Evolutionary conservation across 2,888 invertebrate species (phyloP), one percentile per base, ranked within the genome.

Genomic region (Xestobium rufovillosum): DNA sequence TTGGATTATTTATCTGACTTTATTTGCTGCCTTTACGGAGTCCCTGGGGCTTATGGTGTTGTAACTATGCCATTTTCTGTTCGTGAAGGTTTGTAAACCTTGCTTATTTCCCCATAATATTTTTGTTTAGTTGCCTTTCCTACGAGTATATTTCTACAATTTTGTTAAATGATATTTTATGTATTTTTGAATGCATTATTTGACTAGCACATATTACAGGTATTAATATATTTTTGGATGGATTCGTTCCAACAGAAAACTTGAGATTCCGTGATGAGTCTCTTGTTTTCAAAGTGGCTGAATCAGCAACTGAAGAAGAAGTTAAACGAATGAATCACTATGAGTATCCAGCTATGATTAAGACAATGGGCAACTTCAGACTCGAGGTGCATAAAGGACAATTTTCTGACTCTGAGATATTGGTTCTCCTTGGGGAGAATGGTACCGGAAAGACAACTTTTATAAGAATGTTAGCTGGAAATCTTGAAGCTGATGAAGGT

Each of bases 41-140:
- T 95, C 34, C 98, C 98, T 42, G 96, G 96, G 55, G 96, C 94
- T 53, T 98, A 98, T 65, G 98, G 98, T 51, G 98, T 98, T 36
- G 98, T 98, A 42, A 99, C 98, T 65, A 92, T 97, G 91, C 98
- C 98, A 34, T 97, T 95, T 73, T 96, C 96, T 14, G 98, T 98
- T 4, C 77, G 98, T 54, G 98, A 98, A 88, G 98, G 96, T 19
- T 19, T 19, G 23, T 76, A 65, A 41, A 46, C 17, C 30, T 11
- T 8, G 2, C 9, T 27, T 9, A n/a, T 9, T 19, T 13, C 9
- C 12, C 14, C 17, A n/a, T 25, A 2, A 33, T 19, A 15, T 25
- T 26, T 9, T 17, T 28, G 3, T 25, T 6, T 32, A 4, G 6
- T 32, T n/a, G n/a, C n/a, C n/a, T n/a, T n/a, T n/a, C n/a, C n/a